Evolutionary conservation across 2,113 vertebrate genomes (phyloP), one percentile per base, ranked within the genome.

Genomic region (Ondatra zibethicus): DNA sequence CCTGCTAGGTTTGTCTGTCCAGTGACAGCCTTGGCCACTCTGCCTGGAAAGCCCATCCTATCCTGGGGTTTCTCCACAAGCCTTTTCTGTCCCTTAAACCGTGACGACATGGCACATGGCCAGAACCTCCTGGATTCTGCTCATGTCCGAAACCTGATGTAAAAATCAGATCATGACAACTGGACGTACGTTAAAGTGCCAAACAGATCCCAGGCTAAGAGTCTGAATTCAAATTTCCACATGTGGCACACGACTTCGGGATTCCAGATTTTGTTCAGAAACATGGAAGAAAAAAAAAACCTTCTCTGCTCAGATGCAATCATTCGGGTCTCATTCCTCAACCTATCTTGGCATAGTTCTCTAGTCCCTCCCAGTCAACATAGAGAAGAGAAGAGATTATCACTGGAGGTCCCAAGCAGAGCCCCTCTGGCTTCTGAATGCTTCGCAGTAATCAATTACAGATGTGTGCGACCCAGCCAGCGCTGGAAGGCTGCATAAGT

Each of bases 1-100:
- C 95, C 97, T 93, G 89, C 94, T 94, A 89, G 93, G 89, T 96
- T 73, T 89, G 65, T 84, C 70, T 75, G 50, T 58, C 96, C 76
- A 68, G n/a, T 65, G 63, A 92, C 70, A 88, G 89, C 50, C 72
- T 61, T 87, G 66, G 52, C 78, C 65, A 7, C 63, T 42, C 63
- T 33, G 63, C 84, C 55, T 19, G 70, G 75, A 52, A 89, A 84
- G 47, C 33, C 68, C n/a, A 1, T 70, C 5, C 63, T 61, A 86
- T n/a, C 47, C 84, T 6, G 14, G 33, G 61, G 21, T 42, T 90
- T 93, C 3, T 70, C 68, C 77, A 6, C 45, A 45, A 78, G 75
- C 42, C 47, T 92, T 88, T 92, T 61, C 86, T 93, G 81, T 72
- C 66, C 91, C 65, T 91, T 76, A 68, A 66, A 73, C 82, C 63